Base-by-base conservation (phyloP, 2,888 invertebrate genomes). In the Linhomoeus sp. region DNA sequence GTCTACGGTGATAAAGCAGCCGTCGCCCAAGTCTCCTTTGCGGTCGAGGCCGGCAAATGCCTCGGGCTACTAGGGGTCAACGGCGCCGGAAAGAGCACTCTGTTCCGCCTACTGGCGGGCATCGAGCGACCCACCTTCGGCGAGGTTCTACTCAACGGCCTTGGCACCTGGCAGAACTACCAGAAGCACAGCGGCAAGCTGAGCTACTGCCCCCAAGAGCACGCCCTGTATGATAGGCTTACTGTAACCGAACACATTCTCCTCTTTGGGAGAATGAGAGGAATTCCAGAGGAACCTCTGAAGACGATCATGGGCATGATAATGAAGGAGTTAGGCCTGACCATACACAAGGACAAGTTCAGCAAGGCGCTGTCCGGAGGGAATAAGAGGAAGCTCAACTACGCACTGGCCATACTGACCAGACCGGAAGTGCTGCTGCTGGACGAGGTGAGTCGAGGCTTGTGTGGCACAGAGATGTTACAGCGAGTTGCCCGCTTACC, bases 371-470 rank as follows among this genome's bases (percentile, higher is more conserved):
- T 85, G 3, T 83, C 83, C 51, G 85, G 85, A 1, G 84, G 84
- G 0, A 83, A 84, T 65, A 83, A 83, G 64, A 70, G 85, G 51
- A 84, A 84, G 61, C 71, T 85, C 2, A 65, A 61, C 44, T 78
- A 84, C 39, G 83, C 80, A 29, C 80, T 84, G 52, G 83, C 84
- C 1, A 76, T 84, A 41, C 81, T 84, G 55, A 84, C 84, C 1
- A 80, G 82, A 66, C 83, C 84, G 1, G 82, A 82, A 72, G 41
- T 49, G 47, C 78, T 85, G 56, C 80, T 85, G 57, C 71, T 85
- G 47, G 84, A 85, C 64, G 85, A 85, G 67, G 35, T 42, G 46
- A 41, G 42, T 14, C 41, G 42, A 5, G 46, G 43, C 7, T 43
- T 49, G 45, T 47, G 48, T 35, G 48, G 15, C 9, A 15, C 15